phyloP scores from a whole-genome alignment of 2,888 invertebrate species.

The Pollenia griseotomentosa region DNA sequence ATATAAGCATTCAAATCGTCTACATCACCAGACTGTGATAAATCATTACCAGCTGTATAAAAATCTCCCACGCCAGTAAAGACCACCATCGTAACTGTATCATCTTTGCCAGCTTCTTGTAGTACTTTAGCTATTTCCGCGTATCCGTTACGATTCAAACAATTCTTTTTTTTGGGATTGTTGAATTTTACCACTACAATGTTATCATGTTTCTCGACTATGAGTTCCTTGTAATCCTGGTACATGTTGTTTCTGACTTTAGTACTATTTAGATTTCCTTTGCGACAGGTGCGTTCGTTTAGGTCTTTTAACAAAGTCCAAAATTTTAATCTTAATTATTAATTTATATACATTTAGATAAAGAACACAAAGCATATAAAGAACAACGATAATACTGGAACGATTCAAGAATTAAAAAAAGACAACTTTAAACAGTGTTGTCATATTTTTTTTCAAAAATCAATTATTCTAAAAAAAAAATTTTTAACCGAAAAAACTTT shows the following conservation, averaged over 20 bases:
- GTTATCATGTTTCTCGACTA: constrained; percentile 84
- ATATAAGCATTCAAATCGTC: constrained; percentile 79
- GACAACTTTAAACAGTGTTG: too few relatives aligned
- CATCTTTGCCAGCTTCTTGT: constrained; percentile 88
- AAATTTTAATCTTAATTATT: constrained; percentile 17
- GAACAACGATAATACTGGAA: neutral
- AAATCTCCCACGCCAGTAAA: constrained; percentile 86
- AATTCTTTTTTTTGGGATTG: constrained; percentile 92
- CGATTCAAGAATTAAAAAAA: too few relatives aligned
- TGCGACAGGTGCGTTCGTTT: neutral
- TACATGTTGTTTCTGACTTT: constrained; percentile 76
- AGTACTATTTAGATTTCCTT: neutral
- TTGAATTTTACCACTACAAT: constrained; percentile 88
- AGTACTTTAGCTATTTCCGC: constrained; percentile 87
- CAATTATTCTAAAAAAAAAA: too few relatives aligned
- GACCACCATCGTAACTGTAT: constrained; percentile 88
- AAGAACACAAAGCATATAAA: too few relatives aligned
- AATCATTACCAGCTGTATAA: constrained; percentile 81
- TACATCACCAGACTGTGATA: neutral
- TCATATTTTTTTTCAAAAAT: too few relatives aligned
- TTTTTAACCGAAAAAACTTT: too few relatives aligned
- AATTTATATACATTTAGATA: too few relatives aligned
- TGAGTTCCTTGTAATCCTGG: constrained; percentile 75
- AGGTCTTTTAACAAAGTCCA: constrained; percentile 11
- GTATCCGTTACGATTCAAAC: constrained; percentile 89